Base-by-base conservation (phyloP, 2,888 invertebrate genomes). In the Heliconius sara region DNA sequence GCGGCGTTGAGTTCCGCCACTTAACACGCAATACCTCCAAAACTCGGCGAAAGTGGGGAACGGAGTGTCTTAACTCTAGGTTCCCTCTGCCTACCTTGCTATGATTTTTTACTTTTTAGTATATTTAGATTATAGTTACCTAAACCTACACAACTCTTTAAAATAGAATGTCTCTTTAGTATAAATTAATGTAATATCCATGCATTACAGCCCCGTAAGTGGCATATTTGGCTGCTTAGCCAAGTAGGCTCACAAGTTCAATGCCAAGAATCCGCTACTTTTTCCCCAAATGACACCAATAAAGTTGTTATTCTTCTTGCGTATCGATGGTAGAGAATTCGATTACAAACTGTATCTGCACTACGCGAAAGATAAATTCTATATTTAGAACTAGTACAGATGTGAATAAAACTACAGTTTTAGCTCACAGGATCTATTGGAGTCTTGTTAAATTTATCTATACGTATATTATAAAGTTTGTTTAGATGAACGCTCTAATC, bases 161-260 rank as follows among this genome's bases (percentile, higher is more conserved):
- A 77, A 71, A 60, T 67, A 34, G 71, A 72, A 73, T 72, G 67
- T 70, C 25, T 63, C 73, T 76, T 71, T 4, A 57, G 79, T 70
- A 73, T 81, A 82, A 63, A 68, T 81, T 78, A 81, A 81, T 77
- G 70, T 19, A 43, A 74, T 78, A 74, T 77, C 70, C 70, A 79
- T 79, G 30, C 71, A 77, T 65, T 76, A 57, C 25, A 77, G 70
- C 60, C 30, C 78, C 70, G 76, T 80, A 78, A 77, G 80, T 71
- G 88, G 85, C 87, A 90, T 87, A 89, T 91, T 95, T 94, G 93
- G 94, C 92, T 77, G 76, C 82, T 82, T 80, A 68, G 93, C 94
- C 94, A 94, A 94, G 89, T 93, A 86, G 92, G 92, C 81, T 83
- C 85, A 86, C 92, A 92, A 92, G 92, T 92, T 92, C 93, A 93